Evolutionary conservation across 2,888 invertebrate species (phyloP).

Genomic region (Dynastes tityus): DNA sequence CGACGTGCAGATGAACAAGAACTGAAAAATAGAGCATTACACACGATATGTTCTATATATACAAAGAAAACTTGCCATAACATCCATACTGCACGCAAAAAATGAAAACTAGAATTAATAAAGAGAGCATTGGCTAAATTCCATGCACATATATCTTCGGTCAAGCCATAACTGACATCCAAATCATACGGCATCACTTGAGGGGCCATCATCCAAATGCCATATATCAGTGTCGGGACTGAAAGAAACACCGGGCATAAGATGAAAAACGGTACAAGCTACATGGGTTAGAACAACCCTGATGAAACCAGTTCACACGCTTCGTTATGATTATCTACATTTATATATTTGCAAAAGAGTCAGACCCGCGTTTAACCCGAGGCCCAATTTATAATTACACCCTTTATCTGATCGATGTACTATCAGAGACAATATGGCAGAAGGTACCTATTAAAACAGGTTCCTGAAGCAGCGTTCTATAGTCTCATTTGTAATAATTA

Average conservation of each 20-base stretch:
- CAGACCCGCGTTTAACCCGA: slow-evolving; percentile 52
- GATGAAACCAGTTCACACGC: slow-evolving; percentile 57
- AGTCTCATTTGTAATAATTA: slow-evolving; percentile 70
- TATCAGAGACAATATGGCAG: slow-evolving; percentile 63
- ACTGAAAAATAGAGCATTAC: slow-evolving; percentile 16
- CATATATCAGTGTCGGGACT: slow-evolving; percentile 59
- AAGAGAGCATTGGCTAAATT: too few species aligned
- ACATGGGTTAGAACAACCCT: slow-evolving; percentile 7
- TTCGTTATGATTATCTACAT: slow-evolving; percentile 42
- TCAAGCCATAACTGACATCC: slow-evolving; percentile 57
- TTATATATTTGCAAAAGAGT: slow-evolving; percentile 52
- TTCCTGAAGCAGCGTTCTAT: slow-evolving; percentile 59
- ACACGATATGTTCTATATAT: neutral
- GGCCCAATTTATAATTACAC: slow-evolving; percentile 62
- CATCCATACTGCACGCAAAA: too few species aligned
- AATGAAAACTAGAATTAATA: too few species aligned
- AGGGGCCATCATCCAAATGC: slow-evolving; percentile 48
- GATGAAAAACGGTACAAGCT: slow-evolving; percentile 14
- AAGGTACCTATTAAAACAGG: slow-evolving; percentile 66
- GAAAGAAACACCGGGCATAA: slow-evolving; percentile 24
- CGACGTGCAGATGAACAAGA: slow-evolving; percentile 1
- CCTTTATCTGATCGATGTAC: slow-evolving; percentile 61
- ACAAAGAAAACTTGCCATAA: slow-evolving; percentile 1
- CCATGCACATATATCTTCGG: slow-evolving; percentile 58
- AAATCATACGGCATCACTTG: slow-evolving; percentile 60